Percentiles rank a stretch among this genome's conserved stretches.
phyloP scores from a whole-genome alignment of 2,797 vertebrate species.

The Hylomyscus alleni region DNA sequence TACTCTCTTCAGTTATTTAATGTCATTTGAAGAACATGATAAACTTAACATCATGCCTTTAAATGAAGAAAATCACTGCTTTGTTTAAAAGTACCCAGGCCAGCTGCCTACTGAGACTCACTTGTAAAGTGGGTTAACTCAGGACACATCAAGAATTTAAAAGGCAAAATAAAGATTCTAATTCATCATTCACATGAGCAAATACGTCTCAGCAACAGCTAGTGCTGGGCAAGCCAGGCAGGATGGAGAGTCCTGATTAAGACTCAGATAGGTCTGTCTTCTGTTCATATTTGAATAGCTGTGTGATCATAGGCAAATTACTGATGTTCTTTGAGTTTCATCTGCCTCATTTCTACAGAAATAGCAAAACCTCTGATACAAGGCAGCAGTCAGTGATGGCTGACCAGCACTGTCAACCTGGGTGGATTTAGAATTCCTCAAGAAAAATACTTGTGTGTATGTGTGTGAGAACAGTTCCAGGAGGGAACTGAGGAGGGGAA shows the following conservation, averaged over 20 bases:
- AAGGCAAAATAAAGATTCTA: conserved; percentile 27
- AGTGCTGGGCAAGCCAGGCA: background rate
- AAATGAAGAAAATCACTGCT: background rate
- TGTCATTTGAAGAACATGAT: background rate
- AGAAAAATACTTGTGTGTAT: background rate
- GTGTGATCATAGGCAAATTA: background rate
- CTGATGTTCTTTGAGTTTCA: background rate
- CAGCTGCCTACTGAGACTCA: background rate
- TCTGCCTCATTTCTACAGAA: background rate
- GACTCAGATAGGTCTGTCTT: background rate
- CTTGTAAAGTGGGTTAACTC: conserved; percentile 31
- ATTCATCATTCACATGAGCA: conserved; percentile 17
- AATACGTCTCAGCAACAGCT: background rate
- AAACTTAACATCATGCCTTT: conserved; percentile 1
- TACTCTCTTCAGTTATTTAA: background rate
- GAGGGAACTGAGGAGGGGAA: background rate
- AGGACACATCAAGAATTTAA: conserved; percentile 18
- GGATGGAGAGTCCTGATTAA: background rate
- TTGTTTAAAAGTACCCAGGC: conserved; percentile 8
- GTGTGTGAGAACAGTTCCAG: background rate
- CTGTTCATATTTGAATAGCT: background rate
- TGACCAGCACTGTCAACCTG: background rate
- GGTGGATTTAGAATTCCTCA: background rate
- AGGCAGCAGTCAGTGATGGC: background rate
- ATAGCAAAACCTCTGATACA: background rate